phyloP scores from a whole-genome alignment of 2,113 vertebrate species.

The Spizaetus ornatus region DNA sequence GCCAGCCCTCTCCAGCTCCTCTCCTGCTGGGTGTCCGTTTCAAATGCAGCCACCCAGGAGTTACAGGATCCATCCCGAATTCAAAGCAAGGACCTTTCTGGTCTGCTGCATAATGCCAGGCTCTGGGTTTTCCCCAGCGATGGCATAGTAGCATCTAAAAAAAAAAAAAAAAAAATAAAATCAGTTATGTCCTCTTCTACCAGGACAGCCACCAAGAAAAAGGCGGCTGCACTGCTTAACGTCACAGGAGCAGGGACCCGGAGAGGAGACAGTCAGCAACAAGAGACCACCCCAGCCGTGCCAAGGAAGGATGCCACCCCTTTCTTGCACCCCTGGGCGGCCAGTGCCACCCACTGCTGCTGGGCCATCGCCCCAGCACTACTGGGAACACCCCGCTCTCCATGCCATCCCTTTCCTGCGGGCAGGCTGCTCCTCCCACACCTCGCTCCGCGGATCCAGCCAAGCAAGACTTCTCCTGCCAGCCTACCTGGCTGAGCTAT shows the following conservation, averaged over 20 bases:
- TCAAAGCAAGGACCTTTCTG: not conserved
- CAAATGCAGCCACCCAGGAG: not conserved
- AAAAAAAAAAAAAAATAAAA: too few species aligned
- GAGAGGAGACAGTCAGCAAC: not conserved
- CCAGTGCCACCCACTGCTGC: not conserved
- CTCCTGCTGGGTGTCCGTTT: not conserved
- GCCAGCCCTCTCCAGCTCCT: not conserved
- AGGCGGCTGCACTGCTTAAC: not conserved
- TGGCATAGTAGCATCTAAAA: not conserved
- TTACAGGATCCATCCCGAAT: rapidly evolving
- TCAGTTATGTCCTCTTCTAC: not conserved
- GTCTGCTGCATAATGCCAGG: not conserved
- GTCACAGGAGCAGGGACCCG: rapidly evolving
- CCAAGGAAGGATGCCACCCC: not conserved
- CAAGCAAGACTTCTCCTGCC: not conserved
- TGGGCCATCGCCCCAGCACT: rapidly evolving
- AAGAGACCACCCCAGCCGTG: not conserved
- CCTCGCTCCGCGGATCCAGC: not conserved
- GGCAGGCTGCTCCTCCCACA: not conserved
- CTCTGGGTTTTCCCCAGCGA: not conserved
- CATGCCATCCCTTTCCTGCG: rapidly evolving
- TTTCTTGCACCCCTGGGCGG: not conserved
- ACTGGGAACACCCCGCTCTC: not conserved
- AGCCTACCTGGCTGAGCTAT: slow-evolving; percentile 50
- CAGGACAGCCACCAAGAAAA: not conserved